These are phyloP conservation scores for Anoplophora glabripennis DNA, from an alignment of 1,140 invertebrate genomes.

Conservation along the genomic window DNA sequence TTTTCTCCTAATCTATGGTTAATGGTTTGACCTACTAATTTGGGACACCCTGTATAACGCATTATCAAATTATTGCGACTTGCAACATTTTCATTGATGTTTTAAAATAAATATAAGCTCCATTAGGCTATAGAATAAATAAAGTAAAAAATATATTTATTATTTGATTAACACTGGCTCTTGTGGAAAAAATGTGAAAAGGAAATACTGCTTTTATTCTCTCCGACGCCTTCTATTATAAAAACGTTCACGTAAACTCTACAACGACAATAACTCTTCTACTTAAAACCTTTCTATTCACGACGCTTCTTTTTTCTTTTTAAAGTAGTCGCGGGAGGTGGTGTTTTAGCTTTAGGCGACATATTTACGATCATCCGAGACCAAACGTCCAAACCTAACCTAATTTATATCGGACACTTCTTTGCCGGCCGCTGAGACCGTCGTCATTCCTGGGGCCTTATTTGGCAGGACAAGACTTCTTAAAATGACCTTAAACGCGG, in stretches of 20 bases:
- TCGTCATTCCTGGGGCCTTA: slow-evolving; percentile 27
- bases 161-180: no score
- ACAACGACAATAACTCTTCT: slow-evolving; percentile 24
- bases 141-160: no score
- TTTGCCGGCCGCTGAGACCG: slow-evolving; percentile 20
- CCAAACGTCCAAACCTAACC: slow-evolving; percentile 30
- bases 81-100: no score
- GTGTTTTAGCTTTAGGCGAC: slow-evolving; percentile 32
- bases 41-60: no score
- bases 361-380: slow-evolving; percentile 34
- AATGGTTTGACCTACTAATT: no score
- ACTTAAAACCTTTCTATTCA: slow-evolving; percentile 32
- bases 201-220: no score
- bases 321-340: slow-evolving; percentile 22
- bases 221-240: neutral
- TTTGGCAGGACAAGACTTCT: slow-evolving; percentile 27
- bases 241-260: slow-evolving; percentile 6
- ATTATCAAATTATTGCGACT: no score
- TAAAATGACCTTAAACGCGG: slow-evolving; percentile 8
- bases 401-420: slow-evolving; percentile 35
- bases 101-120: no score
- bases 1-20: no score
- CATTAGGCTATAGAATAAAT: no score
- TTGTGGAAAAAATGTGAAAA: no score
- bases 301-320: slow-evolving; percentile 24